phyloP scores from a whole-genome alignment of 1,140 invertebrate species.

The Drosophila subpulchrella region DNA sequence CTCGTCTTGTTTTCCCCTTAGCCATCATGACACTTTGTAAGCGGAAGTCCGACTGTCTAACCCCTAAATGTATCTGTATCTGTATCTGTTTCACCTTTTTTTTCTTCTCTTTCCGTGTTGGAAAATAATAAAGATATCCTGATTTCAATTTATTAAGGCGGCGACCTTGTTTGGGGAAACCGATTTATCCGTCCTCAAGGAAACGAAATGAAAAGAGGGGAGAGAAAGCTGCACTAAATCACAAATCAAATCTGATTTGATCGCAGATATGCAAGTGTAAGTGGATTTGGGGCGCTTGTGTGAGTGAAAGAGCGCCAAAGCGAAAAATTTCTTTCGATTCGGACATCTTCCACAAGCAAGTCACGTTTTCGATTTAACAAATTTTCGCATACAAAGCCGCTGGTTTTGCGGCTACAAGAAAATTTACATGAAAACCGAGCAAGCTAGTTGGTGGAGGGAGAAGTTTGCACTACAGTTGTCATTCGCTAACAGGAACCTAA shows the following conservation, averaged over 20 bases:
- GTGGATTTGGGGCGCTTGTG: slow-evolving; percentile 16
- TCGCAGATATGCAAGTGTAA: slow-evolving; percentile 38
- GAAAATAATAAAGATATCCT: slow-evolving; percentile 76
- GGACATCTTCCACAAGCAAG: slow-evolving; percentile 62
- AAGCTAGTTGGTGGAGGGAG: slow-evolving; percentile 18
- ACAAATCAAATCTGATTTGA: slow-evolving; percentile 47
- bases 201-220: slow-evolving; percentile 25
- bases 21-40: slow-evolving; percentile 6
- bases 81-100: slow-evolving; percentile 12
- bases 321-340: slow-evolving; percentile 35
- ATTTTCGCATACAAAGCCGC: slow-evolving; percentile 75
- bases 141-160: slow-evolving; percentile 71
- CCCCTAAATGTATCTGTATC: slow-evolving; percentile 14
- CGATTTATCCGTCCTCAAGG: slow-evolving; percentile 32
- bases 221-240: slow-evolving; percentile 72
- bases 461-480: slow-evolving; percentile 14
- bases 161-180: slow-evolving; percentile 71
- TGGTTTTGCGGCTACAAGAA: slow-evolving; percentile 53
- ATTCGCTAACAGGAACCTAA: background rate
- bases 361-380: slow-evolving; percentile 82
- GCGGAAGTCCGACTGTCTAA: slow-evolving; percentile 39
- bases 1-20: slow-evolving; percentile 22
- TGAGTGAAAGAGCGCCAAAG: slow-evolving; percentile 22
- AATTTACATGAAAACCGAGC: slow-evolving; percentile 75
- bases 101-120: slow-evolving; percentile 24